phyloP scores from a whole-genome alignment of 2,113 vertebrate genomes.

The Bos taurus region DNA sequence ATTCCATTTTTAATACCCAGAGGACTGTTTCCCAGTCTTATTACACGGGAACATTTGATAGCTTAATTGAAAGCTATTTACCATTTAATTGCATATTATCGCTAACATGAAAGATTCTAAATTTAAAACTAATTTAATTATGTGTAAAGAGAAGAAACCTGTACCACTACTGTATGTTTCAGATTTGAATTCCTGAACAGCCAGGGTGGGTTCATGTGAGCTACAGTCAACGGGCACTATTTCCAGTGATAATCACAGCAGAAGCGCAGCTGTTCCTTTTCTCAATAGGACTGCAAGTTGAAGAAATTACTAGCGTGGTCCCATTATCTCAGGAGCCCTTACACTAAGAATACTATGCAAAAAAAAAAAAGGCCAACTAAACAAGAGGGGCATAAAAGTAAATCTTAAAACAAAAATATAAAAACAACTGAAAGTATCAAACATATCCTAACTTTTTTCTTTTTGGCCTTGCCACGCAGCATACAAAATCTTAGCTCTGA shows the following conservation, averaged over 20 bases:
- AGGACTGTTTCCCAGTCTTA: neutral
- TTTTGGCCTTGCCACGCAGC: neutral
- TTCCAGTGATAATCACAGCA: neutral
- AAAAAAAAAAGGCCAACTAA: neutral
- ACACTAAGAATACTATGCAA: neutral
- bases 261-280: neutral
- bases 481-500: neutral
- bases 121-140: neutral
- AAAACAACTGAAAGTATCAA: neutral
- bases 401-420: neutral
- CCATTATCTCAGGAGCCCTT: neutral
- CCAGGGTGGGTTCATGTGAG: neutral
- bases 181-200: neutral
- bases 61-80: neutral
- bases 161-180: neutral
- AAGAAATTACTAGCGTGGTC: neutral
- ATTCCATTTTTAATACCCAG: neutral
- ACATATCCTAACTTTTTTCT: neutral
- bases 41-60: neutral
- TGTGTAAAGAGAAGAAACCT: slow-evolving; percentile 7
- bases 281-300: neutral
- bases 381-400: neutral
- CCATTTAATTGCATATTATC: neutral
- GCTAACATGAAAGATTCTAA: neutral
- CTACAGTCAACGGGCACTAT: neutral